Conservation (phyloP, 2,797 vertebrate species). For the Delichon dasypus region DNA sequence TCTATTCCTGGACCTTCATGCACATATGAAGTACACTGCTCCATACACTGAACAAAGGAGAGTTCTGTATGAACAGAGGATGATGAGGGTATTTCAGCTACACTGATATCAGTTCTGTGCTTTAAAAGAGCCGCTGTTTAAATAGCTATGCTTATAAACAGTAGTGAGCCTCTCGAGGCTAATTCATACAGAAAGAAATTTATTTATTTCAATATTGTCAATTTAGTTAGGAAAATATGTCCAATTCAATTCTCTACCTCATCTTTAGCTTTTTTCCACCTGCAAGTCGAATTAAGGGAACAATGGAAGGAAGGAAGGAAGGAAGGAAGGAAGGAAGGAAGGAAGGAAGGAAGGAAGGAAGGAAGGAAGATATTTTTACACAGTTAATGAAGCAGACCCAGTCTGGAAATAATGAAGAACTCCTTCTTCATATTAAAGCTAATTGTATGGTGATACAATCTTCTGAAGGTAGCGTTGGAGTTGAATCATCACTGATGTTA, state of each 20-base stretch:
- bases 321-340: constrained; percentile 26
- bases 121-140: not conserved
- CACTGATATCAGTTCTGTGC: not conserved
- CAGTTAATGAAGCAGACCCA: constrained; percentile 22
- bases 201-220: not conserved
- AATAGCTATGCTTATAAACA: not conserved
- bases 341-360: constrained; percentile 5
- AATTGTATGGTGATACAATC: not conserved
- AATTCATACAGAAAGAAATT: not conserved
- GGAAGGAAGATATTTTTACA: constrained; percentile 31
- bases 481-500: not conserved
- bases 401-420: constrained; percentile 41
- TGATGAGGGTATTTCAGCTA: not conserved
- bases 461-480: constrained; percentile 12
- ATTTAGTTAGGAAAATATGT: constrained; percentile 5
- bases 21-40: not conserved
- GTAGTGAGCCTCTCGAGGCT: not conserved
- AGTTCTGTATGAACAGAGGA: not conserved
- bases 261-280: constrained; percentile 29
- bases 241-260: not conserved
- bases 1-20: not conserved
- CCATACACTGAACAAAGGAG: not conserved
- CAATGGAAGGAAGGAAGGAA: constrained; percentile 25
- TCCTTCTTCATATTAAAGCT: not conserved
- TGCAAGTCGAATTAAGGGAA: not conserved